A percentile compares a stretch with the other conserved stretches of the same genome.
Evolutionary conservation across 2,888 invertebrate genomes (phyloP).

Genomic region (Nebria brevicollis): DNA sequence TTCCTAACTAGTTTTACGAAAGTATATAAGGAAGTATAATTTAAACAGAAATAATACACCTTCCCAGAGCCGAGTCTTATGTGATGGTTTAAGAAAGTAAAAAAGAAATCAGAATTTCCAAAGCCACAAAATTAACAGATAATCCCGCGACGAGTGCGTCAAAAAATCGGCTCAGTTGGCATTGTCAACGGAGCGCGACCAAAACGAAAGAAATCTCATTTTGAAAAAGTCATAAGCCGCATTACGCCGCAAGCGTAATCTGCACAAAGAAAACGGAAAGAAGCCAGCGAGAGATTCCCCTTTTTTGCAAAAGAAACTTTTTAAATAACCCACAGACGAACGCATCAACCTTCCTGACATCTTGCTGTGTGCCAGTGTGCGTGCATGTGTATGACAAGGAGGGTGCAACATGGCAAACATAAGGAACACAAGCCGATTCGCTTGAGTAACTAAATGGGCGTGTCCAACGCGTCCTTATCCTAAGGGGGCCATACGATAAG

Average conservation of each 20-base stretch:
- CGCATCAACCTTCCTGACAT: constrained; percentile 17
- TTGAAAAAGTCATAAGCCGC: constrained; percentile 29
- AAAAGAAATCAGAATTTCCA: background rate
- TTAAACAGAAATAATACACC: no score
- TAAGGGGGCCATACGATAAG: background rate
- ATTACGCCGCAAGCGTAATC: constrained; percentile 20
- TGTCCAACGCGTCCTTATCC: constrained; percentile 12
- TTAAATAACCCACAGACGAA: constrained; percentile 36
- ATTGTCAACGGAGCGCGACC: constrained; percentile 4
- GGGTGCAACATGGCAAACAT: constrained; percentile 46
- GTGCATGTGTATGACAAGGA: background rate
- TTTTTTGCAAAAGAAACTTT: constrained; percentile 20
- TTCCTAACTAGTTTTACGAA: no score
- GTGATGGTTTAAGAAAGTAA: background rate
- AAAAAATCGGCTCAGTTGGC: constrained; percentile 20
- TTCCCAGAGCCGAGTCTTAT: no score
- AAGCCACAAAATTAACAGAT: background rate
- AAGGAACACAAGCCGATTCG: constrained; percentile 46
- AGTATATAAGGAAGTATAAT: no score
- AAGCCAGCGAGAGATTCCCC: constrained; percentile 11
- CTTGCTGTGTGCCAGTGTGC: background rate
- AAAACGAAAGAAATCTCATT: constrained; percentile 26
- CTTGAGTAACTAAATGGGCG: constrained; percentile 42
- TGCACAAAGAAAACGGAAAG: constrained; percentile 9
- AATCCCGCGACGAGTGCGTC: background rate